These are phyloP conservation scores for Neoniphon sammara DNA, from an alignment of 2,797 vertebrate species.

Conservation along the genomic window DNA sequence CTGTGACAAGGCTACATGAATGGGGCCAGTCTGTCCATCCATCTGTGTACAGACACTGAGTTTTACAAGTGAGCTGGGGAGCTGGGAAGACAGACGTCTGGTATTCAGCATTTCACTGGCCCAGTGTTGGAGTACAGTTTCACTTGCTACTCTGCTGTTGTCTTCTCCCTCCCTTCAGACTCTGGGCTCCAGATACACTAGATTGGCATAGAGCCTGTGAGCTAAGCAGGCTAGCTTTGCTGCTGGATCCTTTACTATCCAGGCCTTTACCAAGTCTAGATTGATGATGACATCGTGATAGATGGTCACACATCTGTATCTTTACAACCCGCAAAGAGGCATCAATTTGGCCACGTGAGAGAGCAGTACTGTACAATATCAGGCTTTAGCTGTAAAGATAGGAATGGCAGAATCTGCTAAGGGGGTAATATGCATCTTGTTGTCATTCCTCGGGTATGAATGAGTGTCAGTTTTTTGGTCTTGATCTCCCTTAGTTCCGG, in stretches of 20 bases:
- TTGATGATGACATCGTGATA: constrained; percentile 41
- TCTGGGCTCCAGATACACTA: constrained; percentile 52
- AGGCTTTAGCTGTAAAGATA: constrained; percentile 40
- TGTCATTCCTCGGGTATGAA: not conserved
- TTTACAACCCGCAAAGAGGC: constrained; percentile 44
- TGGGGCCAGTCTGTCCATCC: constrained; percentile 36
- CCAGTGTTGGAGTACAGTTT: constrained; percentile 58
- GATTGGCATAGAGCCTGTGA: constrained; percentile 31
- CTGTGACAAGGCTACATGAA: constrained; percentile 37
- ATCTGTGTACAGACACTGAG: constrained; percentile 36
- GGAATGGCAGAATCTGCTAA: constrained; percentile 22
- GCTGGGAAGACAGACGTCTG: constrained; percentile 57
- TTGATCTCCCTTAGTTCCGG: not conserved
- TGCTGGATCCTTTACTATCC: constrained; percentile 47
- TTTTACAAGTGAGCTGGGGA: constrained; percentile 68
- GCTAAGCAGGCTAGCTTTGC: constrained; percentile 45
- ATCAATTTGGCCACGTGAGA: constrained; percentile 28
- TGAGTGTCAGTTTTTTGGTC: constrained; percentile 39
- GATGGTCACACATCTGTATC: constrained; percentile 51
- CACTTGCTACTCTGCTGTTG: constrained; percentile 50
- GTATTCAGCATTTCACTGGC: constrained; percentile 67
- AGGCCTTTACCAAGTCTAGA: constrained; percentile 46
- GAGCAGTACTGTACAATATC: constrained; percentile 41
- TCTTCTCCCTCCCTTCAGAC: constrained; percentile 39
- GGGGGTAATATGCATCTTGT: constrained; percentile 24